Evolutionary conservation across 2,888 invertebrate species (phyloP), one percentile per base, ranked within the genome.

Genomic region (Platerodrilus igneus): DNA sequence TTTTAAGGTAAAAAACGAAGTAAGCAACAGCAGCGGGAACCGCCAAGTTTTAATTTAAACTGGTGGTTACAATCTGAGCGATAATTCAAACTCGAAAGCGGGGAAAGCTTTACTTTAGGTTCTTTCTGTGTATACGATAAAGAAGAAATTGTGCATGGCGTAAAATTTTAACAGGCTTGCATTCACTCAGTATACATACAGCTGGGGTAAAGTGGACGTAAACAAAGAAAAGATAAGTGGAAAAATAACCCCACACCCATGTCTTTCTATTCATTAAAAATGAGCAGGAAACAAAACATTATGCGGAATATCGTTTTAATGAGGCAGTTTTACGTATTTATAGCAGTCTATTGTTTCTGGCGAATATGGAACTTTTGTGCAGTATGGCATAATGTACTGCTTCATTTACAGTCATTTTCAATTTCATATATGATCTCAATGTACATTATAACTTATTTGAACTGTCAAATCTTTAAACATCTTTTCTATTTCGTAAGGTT

Each of bases 111-210:
- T 37, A 27, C 37, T 29, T n/a, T n/a, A n/a, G n/a, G n/a, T n/a
- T n/a, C n/a, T n/a, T n/a, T n/a, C n/a, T n/a, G n/a, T n/a, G n/a
- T n/a, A n/a, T n/a, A n/a, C n/a, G n/a, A 39, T 23, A 47, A 45
- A 39, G 45, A n/a, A n/a, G 50, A 50, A 50, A 50, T 50, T 50
- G 50, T 50, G 50, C 50, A 50, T 41, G 26, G 45, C 50, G 50
- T 47, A 43, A 50, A 47, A 47, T 47, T 50, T 50, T 50, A 50
- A 50, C 47, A 41, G 50, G 49, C 46, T n/a, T n/a, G n/a, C n/a
- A 28, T 37, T 41, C 35, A 21, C 32, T 31, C 21, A 30, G 37
- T 31, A 35, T 35, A n/a, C 41, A 21, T 36, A 21, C 11, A 35
- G 35, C 31, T 32, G 27, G 33, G 28, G 37, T 37, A 37, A 28